Conservation (phyloP, 2,113 vertebrate genomes). For the Cyanoliseus patagonus region DNA sequence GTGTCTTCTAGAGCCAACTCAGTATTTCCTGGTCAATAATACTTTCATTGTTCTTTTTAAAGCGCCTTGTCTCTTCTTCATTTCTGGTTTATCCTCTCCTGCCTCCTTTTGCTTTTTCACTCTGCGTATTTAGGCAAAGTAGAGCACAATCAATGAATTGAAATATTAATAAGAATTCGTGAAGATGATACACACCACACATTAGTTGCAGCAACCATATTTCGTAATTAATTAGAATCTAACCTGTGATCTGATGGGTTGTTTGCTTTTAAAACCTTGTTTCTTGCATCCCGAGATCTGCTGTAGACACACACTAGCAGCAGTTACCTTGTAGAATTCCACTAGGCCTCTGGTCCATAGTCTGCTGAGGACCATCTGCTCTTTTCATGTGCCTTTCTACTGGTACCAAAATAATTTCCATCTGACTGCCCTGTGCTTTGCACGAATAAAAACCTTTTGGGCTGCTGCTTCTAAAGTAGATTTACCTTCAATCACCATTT, state of each 20-base stretch:
- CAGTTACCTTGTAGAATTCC: background rate
- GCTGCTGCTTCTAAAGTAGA: constrained; percentile 88
- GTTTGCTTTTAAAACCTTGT: background rate
- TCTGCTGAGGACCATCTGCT: constrained; percentile 51
- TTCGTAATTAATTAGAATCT: background rate
- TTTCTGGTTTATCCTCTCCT: background rate
- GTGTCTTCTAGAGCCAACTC: background rate
- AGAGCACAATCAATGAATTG: background rate
- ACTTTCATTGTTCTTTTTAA: background rate
- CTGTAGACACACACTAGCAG: background rate
- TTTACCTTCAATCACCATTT: constrained; percentile 99
- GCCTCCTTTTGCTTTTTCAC: background rate
- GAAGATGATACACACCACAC: background rate
- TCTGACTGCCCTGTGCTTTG: constrained; percentile 66
- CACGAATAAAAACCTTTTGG: constrained; percentile 77
- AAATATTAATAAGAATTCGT: background rate
- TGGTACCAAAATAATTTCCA: constrained; percentile 66
- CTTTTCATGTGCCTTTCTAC: constrained; percentile 13
- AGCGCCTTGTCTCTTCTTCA: background rate
- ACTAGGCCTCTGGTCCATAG: constrained; percentile 39
- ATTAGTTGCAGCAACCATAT: background rate
- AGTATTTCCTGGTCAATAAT: background rate
- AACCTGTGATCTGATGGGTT: background rate
- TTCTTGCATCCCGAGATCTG: background rate
- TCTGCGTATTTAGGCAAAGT: background rate